Conservation (phyloP, 2,797 vertebrate genomes). For the Sus cebifrons region DNA sequence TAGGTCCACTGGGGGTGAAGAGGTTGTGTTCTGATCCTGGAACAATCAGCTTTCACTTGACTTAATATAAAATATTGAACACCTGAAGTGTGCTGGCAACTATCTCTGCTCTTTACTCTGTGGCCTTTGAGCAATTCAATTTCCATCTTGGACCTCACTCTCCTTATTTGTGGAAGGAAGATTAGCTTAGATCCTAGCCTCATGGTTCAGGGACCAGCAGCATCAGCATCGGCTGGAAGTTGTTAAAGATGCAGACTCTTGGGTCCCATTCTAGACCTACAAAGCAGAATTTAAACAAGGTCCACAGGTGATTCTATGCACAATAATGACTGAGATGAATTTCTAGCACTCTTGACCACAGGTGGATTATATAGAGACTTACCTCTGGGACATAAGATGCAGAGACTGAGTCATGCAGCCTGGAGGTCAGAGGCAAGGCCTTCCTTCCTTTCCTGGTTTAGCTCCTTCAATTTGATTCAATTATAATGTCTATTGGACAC, state of each 20-base stretch:
- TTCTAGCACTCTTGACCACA: background rate
- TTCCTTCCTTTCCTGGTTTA: background rate
- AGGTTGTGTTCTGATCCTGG: background rate
- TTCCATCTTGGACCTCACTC: background rate
- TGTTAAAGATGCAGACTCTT: slow-evolving; percentile 1
- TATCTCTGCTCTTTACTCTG: background rate
- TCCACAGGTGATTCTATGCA: background rate
- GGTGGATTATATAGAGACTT: background rate
- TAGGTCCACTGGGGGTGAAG: background rate
- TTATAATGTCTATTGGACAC: background rate
- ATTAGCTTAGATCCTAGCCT: background rate
- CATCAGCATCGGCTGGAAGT: background rate
- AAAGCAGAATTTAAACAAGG: slow-evolving; percentile 26
- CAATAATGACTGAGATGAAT: background rate
- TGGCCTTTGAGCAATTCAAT: background rate
- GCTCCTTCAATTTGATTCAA: background rate
- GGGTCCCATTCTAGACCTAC: background rate
- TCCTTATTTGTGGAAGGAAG: background rate
- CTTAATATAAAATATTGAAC: slow-evolving; percentile 24
- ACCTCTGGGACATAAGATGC: background rate
- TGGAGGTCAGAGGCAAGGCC: background rate
- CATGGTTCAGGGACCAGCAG: background rate
- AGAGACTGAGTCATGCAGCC: background rate
- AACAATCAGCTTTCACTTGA: background rate
- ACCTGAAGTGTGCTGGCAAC: background rate